Evolutionary conservation across 1,140 invertebrate species (phyloP).

Genomic region (Drosophila sp.): DNA sequence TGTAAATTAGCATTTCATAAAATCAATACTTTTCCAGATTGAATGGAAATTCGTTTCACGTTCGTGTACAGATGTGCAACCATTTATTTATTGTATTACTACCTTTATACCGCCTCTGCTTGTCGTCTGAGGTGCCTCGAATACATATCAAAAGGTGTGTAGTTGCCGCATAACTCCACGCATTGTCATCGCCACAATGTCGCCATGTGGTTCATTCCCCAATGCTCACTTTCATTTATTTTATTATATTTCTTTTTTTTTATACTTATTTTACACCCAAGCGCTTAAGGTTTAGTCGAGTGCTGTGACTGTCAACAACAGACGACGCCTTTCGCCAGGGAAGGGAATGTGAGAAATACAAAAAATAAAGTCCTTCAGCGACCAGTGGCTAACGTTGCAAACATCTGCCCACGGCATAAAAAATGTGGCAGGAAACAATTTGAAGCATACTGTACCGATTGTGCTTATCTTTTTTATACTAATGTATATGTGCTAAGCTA

Average conservation of each 20-base stretch:
- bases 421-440: constrained; percentile 57
- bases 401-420: constrained; percentile 48
- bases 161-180: constrained; percentile 51
- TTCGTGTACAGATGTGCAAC: background rate
- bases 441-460: constrained; percentile 54
- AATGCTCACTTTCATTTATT: background rate
- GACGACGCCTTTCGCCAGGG: constrained; percentile 9
- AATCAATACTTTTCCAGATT: constrained; percentile 55
- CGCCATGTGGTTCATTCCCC: constrained; percentile 2
- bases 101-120: constrained; percentile 12
- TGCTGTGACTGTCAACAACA: constrained; percentile 24
- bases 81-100: background rate
- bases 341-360: background rate
- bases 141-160: constrained; percentile 66
- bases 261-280: constrained; percentile 17
- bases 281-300: constrained; percentile 26
- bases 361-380: constrained; percentile 22
- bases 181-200: constrained; percentile 50
- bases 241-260: no score
- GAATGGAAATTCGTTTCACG: constrained; percentile 17
- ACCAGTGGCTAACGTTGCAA: constrained; percentile 34
- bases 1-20: constrained; percentile 64
- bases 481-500: no score
- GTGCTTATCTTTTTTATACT: constrained; percentile 46
- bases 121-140: constrained; percentile 28